phyloP scores from a whole-genome alignment of 1,140 invertebrate genomes.

The Pogonus chalceus region DNA sequence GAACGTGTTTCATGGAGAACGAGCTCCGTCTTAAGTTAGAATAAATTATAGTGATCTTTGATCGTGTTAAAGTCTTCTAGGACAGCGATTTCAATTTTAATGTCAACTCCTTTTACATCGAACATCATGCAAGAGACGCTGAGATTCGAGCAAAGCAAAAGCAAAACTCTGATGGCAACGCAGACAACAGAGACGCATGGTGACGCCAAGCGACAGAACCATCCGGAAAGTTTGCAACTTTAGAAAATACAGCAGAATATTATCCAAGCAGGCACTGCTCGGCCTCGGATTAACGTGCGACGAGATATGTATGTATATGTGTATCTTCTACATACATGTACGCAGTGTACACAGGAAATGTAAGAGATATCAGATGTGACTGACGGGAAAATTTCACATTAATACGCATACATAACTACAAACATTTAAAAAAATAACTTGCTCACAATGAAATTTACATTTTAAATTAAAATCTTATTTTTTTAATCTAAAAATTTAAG shows the following conservation, averaged over 20 bases:
- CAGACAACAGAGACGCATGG: neutral
- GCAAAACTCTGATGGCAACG: neutral
- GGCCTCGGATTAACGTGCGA: too few species aligned
- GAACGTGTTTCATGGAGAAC: too few species aligned
- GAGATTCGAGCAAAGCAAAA: neutral
- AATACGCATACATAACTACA: too few species aligned
- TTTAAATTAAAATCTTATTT: too few species aligned
- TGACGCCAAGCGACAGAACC: neutral
- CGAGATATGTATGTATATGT: conserved; percentile 9
- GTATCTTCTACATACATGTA: neutral
- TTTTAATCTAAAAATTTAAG: too few species aligned
- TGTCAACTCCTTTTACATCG: conserved; percentile 35
- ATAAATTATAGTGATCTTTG: conserved; percentile 25
- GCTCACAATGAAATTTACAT: too few species aligned
- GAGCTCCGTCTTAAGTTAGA: conserved; percentile 1
- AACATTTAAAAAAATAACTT: too few species aligned
- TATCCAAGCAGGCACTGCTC: neutral
- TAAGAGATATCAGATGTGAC: neutral
- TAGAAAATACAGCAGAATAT: neutral
- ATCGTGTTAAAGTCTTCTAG: conserved; percentile 32
- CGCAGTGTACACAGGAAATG: neutral
- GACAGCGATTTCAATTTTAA: conserved; percentile 33
- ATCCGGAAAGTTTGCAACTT: neutral
- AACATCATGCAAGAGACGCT: conserved; percentile 19
- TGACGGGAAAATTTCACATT: too few species aligned